These are phyloP conservation scores for Neoniphon sammara DNA, from an alignment of 2,797 vertebrate genomes.

Conservation along the genomic window DNA sequence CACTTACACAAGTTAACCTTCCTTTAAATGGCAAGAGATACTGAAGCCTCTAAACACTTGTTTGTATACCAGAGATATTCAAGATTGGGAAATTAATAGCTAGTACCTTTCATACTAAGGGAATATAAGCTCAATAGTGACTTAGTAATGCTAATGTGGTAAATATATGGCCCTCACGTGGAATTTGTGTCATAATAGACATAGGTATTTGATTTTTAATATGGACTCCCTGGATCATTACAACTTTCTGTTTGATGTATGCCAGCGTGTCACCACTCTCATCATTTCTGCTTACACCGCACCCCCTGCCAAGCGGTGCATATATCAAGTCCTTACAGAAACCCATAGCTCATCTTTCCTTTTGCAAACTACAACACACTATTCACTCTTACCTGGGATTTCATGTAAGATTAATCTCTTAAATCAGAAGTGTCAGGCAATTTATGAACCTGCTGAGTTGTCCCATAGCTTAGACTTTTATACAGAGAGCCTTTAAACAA, in stretches of 20 bases:
- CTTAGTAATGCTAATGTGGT: neutral
- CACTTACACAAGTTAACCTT: too few relatives aligned
- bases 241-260: slow-evolving; percentile 70
- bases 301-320: slow-evolving; percentile 72
- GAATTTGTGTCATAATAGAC: slow-evolving; percentile 41
- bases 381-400: slow-evolving; percentile 63
- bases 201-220: slow-evolving; percentile 61
- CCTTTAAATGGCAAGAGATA: too few relatives aligned
- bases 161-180: neutral
- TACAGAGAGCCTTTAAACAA: slow-evolving; percentile 5
- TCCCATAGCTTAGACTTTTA: slow-evolving; percentile 44
- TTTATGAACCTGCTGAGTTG: slow-evolving; percentile 52
- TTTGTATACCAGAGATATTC: slow-evolving; percentile 13
- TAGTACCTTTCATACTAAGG: neutral
- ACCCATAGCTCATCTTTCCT: slow-evolving; percentile 75
- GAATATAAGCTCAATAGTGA: neutral
- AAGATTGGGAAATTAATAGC: slow-evolving; percentile 13
- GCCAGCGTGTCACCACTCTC: slow-evolving; percentile 70
- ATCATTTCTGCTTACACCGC: slow-evolving; percentile 80
- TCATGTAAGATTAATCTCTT: slow-evolving; percentile 67
- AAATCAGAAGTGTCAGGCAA: slow-evolving; percentile 51
- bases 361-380: slow-evolving; percentile 69
- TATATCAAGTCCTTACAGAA: slow-evolving; percentile 76
- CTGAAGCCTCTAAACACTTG: too few relatives aligned
- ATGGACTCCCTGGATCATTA: slow-evolving; percentile 59